Conservation (phyloP, 2,888 invertebrate genomes). For the Eristalis arbustorum region DNA sequence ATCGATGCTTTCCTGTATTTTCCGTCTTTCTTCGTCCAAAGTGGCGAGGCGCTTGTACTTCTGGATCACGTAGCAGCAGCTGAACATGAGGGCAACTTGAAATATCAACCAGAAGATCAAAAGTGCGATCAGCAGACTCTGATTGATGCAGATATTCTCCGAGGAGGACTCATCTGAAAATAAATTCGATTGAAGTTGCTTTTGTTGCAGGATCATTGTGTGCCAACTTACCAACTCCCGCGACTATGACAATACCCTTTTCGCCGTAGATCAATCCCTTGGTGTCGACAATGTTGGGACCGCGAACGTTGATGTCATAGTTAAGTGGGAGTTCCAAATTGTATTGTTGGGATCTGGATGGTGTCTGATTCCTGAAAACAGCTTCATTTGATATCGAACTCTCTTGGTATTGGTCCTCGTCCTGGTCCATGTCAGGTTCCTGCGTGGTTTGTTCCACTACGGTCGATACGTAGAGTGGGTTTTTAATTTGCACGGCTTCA, state of each 20-base stretch:
- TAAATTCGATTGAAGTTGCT: neutral
- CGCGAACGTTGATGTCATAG: constrained; percentile 82
- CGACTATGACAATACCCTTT: constrained; percentile 82
- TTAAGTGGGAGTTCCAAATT: constrained; percentile 81
- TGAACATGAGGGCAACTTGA: constrained; percentile 82
- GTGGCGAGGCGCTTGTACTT: constrained; percentile 82
- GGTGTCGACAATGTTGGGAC: constrained; percentile 82
- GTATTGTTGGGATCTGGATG: constrained; percentile 42
- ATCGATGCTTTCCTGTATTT: constrained; percentile 84
- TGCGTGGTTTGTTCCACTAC: constrained; percentile 73
- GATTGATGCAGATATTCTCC: constrained; percentile 83
- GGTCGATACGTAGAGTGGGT: constrained; percentile 78
- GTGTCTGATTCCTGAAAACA: constrained; percentile 8
- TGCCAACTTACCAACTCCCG: constrained; percentile 81
- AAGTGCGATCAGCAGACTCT: constrained; percentile 84
- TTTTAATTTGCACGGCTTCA: constrained; percentile 74
- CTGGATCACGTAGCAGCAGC: constrained; percentile 82
- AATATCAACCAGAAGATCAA: constrained; percentile 83
- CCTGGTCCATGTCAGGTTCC: neutral
- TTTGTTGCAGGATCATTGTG: neutral
- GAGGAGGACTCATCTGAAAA: constrained; percentile 72
- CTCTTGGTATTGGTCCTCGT: constrained; percentile 5
- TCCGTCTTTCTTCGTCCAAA: constrained; percentile 80
- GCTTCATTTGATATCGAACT: constrained; percentile 1
- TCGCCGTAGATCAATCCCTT: constrained; percentile 84